Percentiles rank a stretch among this genome's conserved stretches.
phyloP scores from a whole-genome alignment of 2,888 invertebrate species.

The Agonopterix heracliana region DNA sequence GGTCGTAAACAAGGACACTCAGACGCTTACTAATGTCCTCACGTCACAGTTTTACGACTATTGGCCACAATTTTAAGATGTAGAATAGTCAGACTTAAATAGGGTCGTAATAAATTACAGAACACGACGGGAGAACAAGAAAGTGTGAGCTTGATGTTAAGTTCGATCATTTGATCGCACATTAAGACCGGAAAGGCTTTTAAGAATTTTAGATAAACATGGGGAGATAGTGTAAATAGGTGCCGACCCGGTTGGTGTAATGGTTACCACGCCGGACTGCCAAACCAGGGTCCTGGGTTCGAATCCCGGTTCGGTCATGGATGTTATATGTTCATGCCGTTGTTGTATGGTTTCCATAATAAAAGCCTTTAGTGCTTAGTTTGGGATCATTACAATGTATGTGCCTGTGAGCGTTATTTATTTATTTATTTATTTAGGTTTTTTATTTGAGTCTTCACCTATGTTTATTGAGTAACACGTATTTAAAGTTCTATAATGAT shows the following conservation, averaged over 20 bases:
- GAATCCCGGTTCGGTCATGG: too few species aligned
- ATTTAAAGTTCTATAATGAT: too few species aligned
- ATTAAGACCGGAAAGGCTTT: constrained; percentile 23
- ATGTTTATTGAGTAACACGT: too few species aligned
- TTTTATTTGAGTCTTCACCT: background rate
- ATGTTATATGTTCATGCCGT: too few species aligned
- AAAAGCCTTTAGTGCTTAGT: too few species aligned
- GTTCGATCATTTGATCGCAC: constrained; percentile 21
- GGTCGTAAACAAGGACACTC: constrained; percentile 63
- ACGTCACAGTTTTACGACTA: constrained; percentile 58
- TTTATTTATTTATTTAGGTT: background rate
- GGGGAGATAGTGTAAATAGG: background rate
- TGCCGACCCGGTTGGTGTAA: too few species aligned
- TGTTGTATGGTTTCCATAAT: too few species aligned
- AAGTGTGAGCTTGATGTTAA: constrained; percentile 24
- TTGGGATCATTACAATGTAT: too few species aligned
- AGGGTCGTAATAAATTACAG: constrained; percentile 39
- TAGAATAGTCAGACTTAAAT: constrained; percentile 31
- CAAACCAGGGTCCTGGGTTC: too few species aligned
- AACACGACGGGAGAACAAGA: constrained; percentile 19
- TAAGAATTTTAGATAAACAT: constrained; percentile 6
- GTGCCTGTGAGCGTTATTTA: background rate
- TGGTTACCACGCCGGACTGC: too few species aligned
- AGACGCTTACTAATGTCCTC: constrained; percentile 61
- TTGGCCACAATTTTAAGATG: constrained; percentile 47